Evolutionary conservation across 2,888 invertebrate genomes (phyloP).

Genomic region (Entomobrya proxima): DNA sequence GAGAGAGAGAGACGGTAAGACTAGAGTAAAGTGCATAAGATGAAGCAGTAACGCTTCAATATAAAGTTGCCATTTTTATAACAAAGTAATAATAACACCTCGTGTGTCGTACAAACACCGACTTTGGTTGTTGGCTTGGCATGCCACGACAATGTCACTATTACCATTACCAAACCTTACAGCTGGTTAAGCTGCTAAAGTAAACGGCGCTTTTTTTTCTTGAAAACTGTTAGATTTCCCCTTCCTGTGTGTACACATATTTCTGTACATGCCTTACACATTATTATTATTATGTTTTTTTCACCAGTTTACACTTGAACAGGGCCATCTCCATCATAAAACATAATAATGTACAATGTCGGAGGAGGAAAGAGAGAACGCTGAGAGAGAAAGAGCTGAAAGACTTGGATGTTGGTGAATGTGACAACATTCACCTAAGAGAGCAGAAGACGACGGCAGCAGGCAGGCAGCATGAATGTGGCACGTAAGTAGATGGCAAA

Average conservation of each 20-base stretch:
- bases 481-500: neutral
- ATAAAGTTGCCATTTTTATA: constrained; percentile 9
- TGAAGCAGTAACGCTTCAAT: constrained; percentile 31
- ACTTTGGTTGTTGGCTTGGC: neutral
- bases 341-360: constrained; percentile 43
- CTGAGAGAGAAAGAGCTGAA: neutral
- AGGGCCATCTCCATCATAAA: constrained; percentile 50
- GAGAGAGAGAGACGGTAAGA: neutral
- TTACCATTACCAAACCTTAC: neutral
- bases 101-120: constrained; percentile 7
- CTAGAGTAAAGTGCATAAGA: neutral
- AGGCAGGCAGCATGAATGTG: neutral
- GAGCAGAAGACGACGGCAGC: neutral
- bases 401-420: constrained; percentile 34
- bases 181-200: constrained; percentile 2
- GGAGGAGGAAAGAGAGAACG: neutral
- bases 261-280: neutral
- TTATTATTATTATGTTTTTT: constrained; percentile 9
- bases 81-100: constrained; percentile 25
- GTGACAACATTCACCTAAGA: constrained; percentile 53
- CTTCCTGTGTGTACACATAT: constrained; percentile 4
- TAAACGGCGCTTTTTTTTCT: neutral
- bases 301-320: constrained; percentile 26
- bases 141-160: neutral
- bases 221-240: constrained; percentile 29